Evolutionary conservation across 2,797 vertebrate genomes (phyloP), one percentile per base, ranked within the genome.

Genomic region (Netta rufina): DNA sequence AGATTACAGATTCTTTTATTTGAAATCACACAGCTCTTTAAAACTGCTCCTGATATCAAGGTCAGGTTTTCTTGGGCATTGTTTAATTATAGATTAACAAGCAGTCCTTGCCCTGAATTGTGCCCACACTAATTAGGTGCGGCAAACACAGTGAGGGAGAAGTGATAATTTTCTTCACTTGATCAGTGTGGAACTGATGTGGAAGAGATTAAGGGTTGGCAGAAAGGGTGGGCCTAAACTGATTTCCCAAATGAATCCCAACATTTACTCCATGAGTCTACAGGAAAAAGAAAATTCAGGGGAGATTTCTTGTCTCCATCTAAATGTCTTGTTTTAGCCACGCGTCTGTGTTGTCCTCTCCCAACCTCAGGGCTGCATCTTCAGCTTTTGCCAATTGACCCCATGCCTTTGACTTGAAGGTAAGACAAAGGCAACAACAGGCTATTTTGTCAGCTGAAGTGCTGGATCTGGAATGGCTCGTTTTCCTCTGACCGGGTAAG

Each of bases 41-140:
- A 82, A 79, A 43, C 47, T 24, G 6, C 18, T 62, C 12, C 57
- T 41, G 65, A 43, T 81, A 95, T 51, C 36, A 22, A 90, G 86
- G 74, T 43, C 85, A 86, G 39, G 25, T 71, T 90, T 87, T 87
- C 60, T 57, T 65, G 62, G 90, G 73, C 62, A 90, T 53, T 49
- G 33, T 78, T 69, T 96, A 96, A 96, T 95, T 90, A 89, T 19
- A 78, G 86, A 86, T 65, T 71, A 45, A 33, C 9, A 87, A 69
- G 30, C 17, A 10, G 1, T n/a, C 13, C n/a, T 84, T 81, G 93
- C 66, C 94, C 94, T 95, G 86, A 69, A 79, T 94, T 84, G 56
- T 94, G 92, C 91, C 95, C 67, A 95, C 95, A 90, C 36, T 64
- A 30, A 95, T 94, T 91, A 78, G 66, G 38, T n/a, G 18, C 75